Base-by-base conservation (phyloP, 2,113 vertebrate species). In the Hemibagrus wyckioides region DNA sequence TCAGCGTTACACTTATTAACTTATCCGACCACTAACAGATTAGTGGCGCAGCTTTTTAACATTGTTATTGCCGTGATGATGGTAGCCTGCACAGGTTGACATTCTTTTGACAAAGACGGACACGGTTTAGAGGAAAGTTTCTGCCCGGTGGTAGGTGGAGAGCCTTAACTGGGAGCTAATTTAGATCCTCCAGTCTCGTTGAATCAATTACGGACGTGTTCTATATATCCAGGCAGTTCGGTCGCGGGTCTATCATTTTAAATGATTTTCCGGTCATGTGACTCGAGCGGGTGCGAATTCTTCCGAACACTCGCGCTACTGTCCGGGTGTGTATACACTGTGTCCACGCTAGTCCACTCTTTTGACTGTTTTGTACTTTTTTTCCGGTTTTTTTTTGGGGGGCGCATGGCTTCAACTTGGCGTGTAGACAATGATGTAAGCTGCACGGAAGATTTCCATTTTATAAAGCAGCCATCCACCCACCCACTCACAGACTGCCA, bases 211-310 rank as follows among this genome's bases (percentile, higher is more conserved):
- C 23, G 30, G 41, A 11, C 5, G 30, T 28, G 57, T 82, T 82
- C 30, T 11, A n/a, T n/a, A n/a, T n/a, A 65, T 36, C 52, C 54
- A 63, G 14, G 50, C 52, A 67, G 63, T 41, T n/a, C 36, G 14
- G 80, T 67, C 36, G 67, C n/a, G 86, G 80, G 86, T 50, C 79
- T 85, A 82, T 85, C 83, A 52, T 85, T 89, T 88, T 79, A 89
- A 87, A 89, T 79, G 15, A 69, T 87, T 83, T 89, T 89, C 89
- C 89, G 89, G 89, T 89, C 86, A 87, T 86, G 89, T 89, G 89
- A 84, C 86, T 82, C 63, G 48, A 41, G 57, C 17, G 30, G 44
- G 77, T 80, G 52, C 77, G 50, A 80, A 80, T 56, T 36, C 30
- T 36, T 52, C n/a, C 75, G 8, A 77, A 36, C 77, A 19, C 19